These are phyloP conservation scores for Ctena decussata DNA, from an alignment of 2,888 invertebrate species.

Conservation along the genomic window DNA sequence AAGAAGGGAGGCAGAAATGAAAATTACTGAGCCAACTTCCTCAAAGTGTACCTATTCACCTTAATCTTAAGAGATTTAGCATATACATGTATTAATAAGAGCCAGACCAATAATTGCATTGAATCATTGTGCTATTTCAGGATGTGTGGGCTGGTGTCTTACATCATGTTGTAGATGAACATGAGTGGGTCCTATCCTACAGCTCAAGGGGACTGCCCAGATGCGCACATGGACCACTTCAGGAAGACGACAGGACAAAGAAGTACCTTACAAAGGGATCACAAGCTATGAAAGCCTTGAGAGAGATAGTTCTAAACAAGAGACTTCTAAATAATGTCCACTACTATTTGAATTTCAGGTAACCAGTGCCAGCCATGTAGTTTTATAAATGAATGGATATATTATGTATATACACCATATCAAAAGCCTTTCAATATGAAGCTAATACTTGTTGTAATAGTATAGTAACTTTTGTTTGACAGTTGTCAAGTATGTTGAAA, in stretches of 20 bases:
- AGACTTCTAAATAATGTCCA: conserved; percentile 37
- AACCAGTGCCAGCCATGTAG: not conserved
- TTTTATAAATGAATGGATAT: not conserved
- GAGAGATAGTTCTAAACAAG: conserved; percentile 43
- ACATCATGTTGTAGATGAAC: conserved; percentile 46
- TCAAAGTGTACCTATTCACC: no score
- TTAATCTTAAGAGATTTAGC: no score
- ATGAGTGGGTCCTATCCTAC: conserved; percentile 37
- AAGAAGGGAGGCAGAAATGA: no score
- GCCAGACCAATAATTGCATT: no score
- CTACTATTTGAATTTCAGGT: conserved; percentile 50
- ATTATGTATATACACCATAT: no score
- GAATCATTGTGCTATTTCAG: no score
- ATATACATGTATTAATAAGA: no score
- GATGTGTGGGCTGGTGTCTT: conserved; percentile 45
- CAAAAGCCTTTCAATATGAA: no score
- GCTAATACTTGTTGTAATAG: no score
- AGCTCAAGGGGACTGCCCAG: not conserved
- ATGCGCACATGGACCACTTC: conserved; percentile 48
- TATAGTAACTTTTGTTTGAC: no score
- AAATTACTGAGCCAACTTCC: no score
- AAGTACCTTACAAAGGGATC: conserved; percentile 31
- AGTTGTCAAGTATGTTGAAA: no score
- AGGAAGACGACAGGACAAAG: conserved; percentile 19
- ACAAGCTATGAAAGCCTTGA: conserved; percentile 43